Conservation (phyloP, 2,113 vertebrate species). For the Sinocyclocheilus grahami region DNA sequence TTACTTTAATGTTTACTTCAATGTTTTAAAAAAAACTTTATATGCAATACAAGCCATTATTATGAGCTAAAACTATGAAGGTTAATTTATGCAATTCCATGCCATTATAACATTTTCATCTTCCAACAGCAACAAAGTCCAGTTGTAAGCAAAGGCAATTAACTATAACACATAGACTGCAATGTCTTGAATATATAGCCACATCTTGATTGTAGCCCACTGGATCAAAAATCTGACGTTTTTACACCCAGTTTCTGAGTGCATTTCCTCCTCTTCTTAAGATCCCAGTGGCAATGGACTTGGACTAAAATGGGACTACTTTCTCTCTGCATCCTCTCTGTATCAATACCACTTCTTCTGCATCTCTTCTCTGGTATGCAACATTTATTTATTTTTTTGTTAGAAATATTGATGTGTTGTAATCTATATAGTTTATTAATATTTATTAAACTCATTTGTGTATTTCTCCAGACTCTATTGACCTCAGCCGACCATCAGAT, state of each 20-base stretch:
- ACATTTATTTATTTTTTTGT: conserved; percentile 44
- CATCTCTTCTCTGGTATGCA: conserved; percentile 59
- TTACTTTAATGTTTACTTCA: background rate
- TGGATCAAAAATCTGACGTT: background rate
- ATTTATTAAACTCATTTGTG: background rate
- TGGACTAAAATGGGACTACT: conserved; percentile 63
- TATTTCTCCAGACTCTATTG: conserved; percentile 75
- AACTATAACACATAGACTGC: too few species aligned
- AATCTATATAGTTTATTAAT: background rate
- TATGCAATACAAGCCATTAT: too few species aligned
- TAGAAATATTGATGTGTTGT: conserved; percentile 55
- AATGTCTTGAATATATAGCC: too few species aligned
- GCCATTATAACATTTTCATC: too few species aligned
- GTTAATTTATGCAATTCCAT: too few species aligned
- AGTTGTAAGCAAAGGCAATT: too few species aligned
- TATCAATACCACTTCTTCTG: conserved; percentile 54
- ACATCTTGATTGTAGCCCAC: too few species aligned
- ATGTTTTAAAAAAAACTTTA: too few species aligned
- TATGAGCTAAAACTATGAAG: too few species aligned
- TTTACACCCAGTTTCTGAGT: conserved; percentile 20
- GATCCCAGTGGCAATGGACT: conserved; percentile 54
- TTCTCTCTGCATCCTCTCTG: conserved; percentile 52
- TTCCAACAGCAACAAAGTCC: too few species aligned
- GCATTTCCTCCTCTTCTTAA: conserved; percentile 40
- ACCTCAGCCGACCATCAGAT: conserved; percentile 78